Evolutionary conservation across 2,113 vertebrate genomes (phyloP).

Genomic region (Dicerorhinus sumatrensis): DNA sequence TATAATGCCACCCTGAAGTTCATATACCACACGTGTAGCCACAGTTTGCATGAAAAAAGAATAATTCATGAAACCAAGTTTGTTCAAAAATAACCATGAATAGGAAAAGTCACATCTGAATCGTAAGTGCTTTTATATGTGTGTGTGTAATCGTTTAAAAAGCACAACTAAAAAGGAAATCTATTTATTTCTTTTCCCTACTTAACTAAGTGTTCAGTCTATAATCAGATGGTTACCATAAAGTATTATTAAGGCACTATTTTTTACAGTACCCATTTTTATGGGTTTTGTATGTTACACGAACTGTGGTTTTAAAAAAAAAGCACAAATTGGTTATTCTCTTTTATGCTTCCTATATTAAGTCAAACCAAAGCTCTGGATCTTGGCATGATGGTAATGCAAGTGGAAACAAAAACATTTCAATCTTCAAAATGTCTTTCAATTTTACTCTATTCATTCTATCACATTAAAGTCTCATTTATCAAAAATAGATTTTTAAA

Average conservation of each 20-base stretch:
- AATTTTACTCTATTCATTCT: conserved; percentile 49
- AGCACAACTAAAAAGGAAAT: conserved; percentile 68
- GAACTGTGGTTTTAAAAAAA: neutral
- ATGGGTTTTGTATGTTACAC: neutral
- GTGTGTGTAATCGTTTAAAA: conserved; percentile 28
- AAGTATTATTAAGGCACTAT: conserved; percentile 72
- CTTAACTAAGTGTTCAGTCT: conserved; percentile 55
- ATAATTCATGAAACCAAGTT: conserved; percentile 58
- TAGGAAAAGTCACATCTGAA: conserved; percentile 66
- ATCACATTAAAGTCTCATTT: conserved; percentile 22
- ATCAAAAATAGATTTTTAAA: conserved; percentile 59
- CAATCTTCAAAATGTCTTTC: conserved; percentile 47
- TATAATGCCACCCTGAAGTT: conserved; percentile 49
- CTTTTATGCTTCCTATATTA: conserved; percentile 57
- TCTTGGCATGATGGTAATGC: conserved; percentile 56
- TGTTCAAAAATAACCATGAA: conserved; percentile 62
- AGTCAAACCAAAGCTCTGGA: conserved; percentile 62
- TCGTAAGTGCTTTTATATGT: conserved; percentile 4
- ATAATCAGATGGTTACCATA: conserved; percentile 59
- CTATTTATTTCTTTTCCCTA: conserved; percentile 55
- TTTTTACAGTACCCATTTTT: conserved; percentile 67
- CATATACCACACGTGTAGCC: neutral
- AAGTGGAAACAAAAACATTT: conserved; percentile 59
- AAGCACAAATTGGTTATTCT: conserved; percentile 4
- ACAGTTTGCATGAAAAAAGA: conserved; percentile 53